These are phyloP conservation scores for Myopa tessellatipennis DNA, from an alignment of 2,888 invertebrate species.

Conservation along the genomic window DNA sequence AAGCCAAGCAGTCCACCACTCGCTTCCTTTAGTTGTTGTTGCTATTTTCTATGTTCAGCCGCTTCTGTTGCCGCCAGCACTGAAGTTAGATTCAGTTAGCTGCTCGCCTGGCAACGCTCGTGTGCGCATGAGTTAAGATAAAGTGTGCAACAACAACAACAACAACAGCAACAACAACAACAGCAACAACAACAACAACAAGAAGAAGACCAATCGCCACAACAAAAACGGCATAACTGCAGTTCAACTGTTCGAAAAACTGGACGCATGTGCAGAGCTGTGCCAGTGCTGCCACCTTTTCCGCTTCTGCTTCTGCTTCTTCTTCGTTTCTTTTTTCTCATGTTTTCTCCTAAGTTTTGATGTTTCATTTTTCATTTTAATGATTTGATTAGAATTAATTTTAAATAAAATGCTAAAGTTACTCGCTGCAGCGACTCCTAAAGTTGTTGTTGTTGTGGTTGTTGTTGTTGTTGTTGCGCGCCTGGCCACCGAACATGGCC, in stretches of 20 bases:
- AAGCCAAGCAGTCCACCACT: conserved; percentile 2
- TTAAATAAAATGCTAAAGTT: conserved; percentile 18
- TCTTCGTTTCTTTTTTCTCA: background rate
- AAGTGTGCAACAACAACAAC: conserved; percentile 1
- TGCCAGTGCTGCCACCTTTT: conserved; percentile 8
- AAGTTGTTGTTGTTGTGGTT: background rate
- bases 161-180: background rate
- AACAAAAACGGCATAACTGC: conserved; percentile 41
- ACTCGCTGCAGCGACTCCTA: background rate
- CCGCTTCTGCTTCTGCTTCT: background rate
- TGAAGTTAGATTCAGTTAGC: background rate
- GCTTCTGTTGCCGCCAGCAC: background rate
- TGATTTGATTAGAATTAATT: conserved; percentile 20
- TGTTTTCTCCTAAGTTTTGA: background rate
- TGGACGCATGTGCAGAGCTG: conserved; percentile 62
- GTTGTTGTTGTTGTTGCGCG: conserved; percentile 10
- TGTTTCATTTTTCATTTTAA: background rate
- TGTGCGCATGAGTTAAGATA: conserved; percentile 25
- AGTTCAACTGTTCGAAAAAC: conserved; percentile 55
- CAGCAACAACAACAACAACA: conserved; percentile 10
- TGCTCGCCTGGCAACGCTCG: conserved; percentile 32
- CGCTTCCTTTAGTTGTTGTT: conserved; percentile 28
- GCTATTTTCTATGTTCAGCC: background rate
- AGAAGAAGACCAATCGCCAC: conserved; percentile 3
- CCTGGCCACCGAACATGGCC: background rate